Evolutionary conservation across 1,140 invertebrate species (phyloP).

Genomic region (Ceratina australensis): DNA sequence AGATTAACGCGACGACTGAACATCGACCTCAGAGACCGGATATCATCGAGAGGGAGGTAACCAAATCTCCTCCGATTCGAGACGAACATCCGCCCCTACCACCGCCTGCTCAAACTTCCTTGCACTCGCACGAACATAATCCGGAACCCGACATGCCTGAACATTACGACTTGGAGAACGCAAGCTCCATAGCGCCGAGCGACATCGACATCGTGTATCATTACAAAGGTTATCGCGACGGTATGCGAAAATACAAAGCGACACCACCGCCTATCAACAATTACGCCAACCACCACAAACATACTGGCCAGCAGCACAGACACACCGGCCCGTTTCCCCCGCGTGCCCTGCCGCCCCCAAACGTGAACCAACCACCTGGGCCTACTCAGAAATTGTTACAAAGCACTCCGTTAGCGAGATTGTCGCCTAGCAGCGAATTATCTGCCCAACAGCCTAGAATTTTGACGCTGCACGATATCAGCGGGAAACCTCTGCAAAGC

Average conservation of each 20-base stretch:
- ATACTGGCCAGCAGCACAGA: constrained; percentile 85
- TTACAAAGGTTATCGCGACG: constrained; percentile 95
- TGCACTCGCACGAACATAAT: constrained; percentile 85
- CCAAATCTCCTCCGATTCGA: constrained; percentile 87
- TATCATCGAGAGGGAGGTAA: constrained; percentile 94
- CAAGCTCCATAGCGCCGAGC: constrained; percentile 97
- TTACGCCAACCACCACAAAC: constrained; percentile 87
- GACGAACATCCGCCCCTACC: constrained; percentile 88
- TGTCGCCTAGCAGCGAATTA: constrained; percentile 95
- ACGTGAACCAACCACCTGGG: constrained; percentile 81
- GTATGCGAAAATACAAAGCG: constrained; percentile 92
- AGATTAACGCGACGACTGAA: constrained; percentile 83
- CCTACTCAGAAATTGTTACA: constrained; percentile 86
- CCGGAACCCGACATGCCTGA: constrained; percentile 91
- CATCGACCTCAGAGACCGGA: constrained; percentile 90
- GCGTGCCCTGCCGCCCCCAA: constrained; percentile 84
- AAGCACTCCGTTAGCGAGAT: constrained; percentile 92
- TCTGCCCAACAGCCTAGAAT: constrained; percentile 95
- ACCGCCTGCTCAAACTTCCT: constrained; percentile 82
- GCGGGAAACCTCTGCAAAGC: constrained; percentile 93
- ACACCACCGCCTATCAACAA: constrained; percentile 86
- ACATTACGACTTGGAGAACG: constrained; percentile 98
- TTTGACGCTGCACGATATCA: constrained; percentile 94
- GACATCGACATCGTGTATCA: constrained; percentile 98
- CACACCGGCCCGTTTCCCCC: constrained; percentile 86